These are phyloP conservation scores for Pycnonotus jocosus DNA, from an alignment of 2,113 vertebrate species.

Conservation along the genomic window DNA sequence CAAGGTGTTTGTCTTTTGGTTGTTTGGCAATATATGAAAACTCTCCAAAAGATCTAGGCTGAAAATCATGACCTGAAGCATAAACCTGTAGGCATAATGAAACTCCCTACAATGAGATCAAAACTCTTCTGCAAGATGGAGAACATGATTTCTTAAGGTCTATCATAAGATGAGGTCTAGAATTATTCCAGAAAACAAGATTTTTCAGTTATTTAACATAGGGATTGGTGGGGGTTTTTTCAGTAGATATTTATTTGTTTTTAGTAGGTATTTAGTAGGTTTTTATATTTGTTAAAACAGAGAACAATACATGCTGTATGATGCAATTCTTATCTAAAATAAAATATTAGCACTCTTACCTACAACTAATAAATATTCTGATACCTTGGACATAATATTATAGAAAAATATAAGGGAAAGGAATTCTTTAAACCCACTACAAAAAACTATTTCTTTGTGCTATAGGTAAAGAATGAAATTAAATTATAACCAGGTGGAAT, in stretches of 20 bases:
- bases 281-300: neutral
- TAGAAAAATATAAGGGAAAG: neutral
- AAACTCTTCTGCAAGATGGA: neutral
- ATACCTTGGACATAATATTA: neutral
- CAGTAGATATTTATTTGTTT: neutral
- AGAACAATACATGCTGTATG: neutral
- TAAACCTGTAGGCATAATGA: neutral
- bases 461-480: neutral
- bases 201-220: neutral
- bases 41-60: neutral
- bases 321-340: neutral
- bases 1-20: neutral
- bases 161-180: neutral
- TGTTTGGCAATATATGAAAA: neutral
- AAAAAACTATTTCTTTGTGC: neutral
- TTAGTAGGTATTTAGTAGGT: neutral
- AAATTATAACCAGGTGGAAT: neutral
- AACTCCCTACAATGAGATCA: neutral
- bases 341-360: neutral
- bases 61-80: neutral
- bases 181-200: neutral
- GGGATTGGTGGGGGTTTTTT: fast-evolving
- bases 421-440: neutral
- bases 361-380: neutral
- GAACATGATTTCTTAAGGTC: neutral